Evolutionary conservation across 2,888 invertebrate genomes (phyloP), one percentile per base, ranked within the genome.

Genomic region (Quadriops clusia): DNA sequence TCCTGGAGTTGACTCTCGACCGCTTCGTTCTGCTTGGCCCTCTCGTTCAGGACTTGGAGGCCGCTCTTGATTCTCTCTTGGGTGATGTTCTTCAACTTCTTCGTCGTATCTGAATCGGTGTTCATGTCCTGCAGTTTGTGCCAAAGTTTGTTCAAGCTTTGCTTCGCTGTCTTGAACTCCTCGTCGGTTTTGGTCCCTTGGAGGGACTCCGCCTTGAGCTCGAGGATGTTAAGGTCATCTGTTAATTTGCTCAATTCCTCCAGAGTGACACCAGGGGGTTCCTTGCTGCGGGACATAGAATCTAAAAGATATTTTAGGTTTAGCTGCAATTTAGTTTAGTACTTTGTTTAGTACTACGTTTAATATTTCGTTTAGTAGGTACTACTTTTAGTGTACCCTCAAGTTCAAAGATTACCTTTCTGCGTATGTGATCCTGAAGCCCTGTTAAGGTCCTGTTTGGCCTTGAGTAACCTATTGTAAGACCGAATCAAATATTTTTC

Each of bases 1-100:
- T 23, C 11, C 10, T 23, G 23, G 10, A 9, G n/a, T 22, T 32
- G 32, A 7, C 18, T 25, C 10, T 31, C 23, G 3, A 27, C 17
- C n/a, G n/a, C n/a, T n/a, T n/a, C 33, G 16, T 40, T 44, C 30
- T 38, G 39, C 7, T 43, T 40, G 2, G 41, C 38, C 27, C 36
- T 32, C 2, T 26, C 37, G n/a, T 18, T 30, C 6, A 43, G 21
- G 12, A 40, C 41, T 11, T 36, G 33, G 10, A 42, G 16, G 13
- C 35, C 34, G 22, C 35, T 36, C 28, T 43, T 41, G 16, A 39
- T 40, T 28, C 33, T 34, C 11, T 37, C 35, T 10, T 39, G 28
- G 4, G 33, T 26, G 8, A 17, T 14, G 3, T 28, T 13, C 30
- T 36, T 40, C 17, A 28, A 37, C 12, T 25, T 27, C 12, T 31